Evolutionary conservation across 2,888 invertebrate genomes (phyloP).

Genomic region (Lepas anatifera): DNA sequence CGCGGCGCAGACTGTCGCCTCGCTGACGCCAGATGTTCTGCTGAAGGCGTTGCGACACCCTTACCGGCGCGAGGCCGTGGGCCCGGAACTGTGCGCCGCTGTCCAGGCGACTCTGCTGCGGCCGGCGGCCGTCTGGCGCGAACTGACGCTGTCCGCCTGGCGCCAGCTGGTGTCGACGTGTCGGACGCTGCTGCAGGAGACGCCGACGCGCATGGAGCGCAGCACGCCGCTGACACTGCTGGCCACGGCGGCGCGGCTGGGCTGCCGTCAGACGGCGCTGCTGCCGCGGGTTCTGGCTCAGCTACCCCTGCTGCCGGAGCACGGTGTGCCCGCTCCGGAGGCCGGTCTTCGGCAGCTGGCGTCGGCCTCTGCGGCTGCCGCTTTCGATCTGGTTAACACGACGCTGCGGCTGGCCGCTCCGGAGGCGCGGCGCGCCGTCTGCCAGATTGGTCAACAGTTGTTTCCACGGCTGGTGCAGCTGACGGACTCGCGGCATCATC

Average conservation of each 20-base stretch:
- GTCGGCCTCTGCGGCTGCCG: neutral
- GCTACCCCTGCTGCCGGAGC: neutral
- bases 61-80: neutral
- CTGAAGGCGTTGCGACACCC: neutral
- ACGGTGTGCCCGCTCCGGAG: neutral
- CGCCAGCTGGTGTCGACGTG: neutral
- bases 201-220: neutral
- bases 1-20: neutral
- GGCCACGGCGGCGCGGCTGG: neutral
- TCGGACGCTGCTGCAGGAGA: neutral
- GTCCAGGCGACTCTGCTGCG: neutral
- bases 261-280: constrained; percentile 9
- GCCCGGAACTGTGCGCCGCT: neutral
- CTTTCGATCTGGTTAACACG: neutral
- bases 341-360: too few relatives aligned
- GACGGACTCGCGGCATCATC: neutral
- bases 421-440: neutral
- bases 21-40: neutral
- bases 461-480: neutral
- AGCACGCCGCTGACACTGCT: neutral
- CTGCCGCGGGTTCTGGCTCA: neutral
- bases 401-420: neutral
- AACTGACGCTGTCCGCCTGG: neutral
- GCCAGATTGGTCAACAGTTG: neutral
- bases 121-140: neutral